Evolutionary conservation across 2,113 vertebrate genomes (phyloP).

Genomic region (Mesitornis unicolor): DNA sequence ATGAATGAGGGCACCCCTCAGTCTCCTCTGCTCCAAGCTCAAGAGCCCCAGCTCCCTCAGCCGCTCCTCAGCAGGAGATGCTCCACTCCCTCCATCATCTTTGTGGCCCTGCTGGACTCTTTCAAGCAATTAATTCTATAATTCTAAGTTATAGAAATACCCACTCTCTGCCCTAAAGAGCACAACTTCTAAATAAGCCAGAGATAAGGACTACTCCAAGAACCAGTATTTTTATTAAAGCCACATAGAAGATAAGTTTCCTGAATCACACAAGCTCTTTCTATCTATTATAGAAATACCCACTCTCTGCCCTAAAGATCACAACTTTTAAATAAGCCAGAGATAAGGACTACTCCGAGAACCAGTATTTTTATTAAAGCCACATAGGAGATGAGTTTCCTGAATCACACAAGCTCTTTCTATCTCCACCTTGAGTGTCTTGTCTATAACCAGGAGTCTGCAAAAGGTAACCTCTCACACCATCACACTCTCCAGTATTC

Average conservation of each 20-base stretch:
- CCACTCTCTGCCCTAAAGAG: background rate
- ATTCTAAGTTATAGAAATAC: too few species aligned
- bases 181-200: background rate
- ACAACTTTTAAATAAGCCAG: background rate
- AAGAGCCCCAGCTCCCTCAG: too few species aligned
- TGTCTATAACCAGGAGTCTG: background rate
- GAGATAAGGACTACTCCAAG: background rate
- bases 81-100: too few species aligned
- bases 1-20: too few species aligned
- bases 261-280: background rate
- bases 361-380: background rate
- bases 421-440: background rate
- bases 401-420: background rate
- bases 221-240: background rate
- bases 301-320: background rate
- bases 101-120: too few species aligned
- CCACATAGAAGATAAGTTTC: fast-evolving
- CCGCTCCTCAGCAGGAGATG: too few species aligned
- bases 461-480: background rate
- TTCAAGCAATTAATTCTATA: too few species aligned
- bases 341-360: background rate
- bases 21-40: too few species aligned
- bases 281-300: background rate
- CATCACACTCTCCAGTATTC: fast-evolving
- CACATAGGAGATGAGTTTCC: fast-evolving